Evolutionary conservation across 2,113 vertebrate species (phyloP), one percentile per base, ranked within the genome.

Genomic region (Agelaius tricolor): DNA sequence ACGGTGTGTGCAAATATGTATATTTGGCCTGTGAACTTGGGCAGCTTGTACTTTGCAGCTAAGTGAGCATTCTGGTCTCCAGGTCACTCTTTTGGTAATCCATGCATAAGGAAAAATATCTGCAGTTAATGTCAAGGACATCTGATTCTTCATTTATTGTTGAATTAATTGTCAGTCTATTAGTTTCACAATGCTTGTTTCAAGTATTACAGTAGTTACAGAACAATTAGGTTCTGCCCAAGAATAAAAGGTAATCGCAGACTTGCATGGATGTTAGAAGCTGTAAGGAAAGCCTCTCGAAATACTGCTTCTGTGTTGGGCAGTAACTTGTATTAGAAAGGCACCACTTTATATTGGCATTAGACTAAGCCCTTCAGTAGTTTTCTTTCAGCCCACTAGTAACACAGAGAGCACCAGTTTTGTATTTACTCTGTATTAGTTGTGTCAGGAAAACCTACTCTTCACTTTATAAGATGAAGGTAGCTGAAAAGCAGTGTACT

Each of bases 31-130:
- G 22, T 62, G 37, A 46, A 66, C 59, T 9, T 2, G 0, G 15
- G 57, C 14, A 46, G 28, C 26, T 87, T 66, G 13, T 26, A 13
- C 24, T 85, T 79, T 10, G 28, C 21, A 68, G n/a, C 16, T 54
- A 7, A 51, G 33, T 10, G 18, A 46, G 7, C 3, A 5, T n/a
- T 0, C 0, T 81, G 13, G 33, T 79, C 10, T 87, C 30, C 15
- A 55, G 23, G 23, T 67, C 18, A 15, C 52, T 39, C 11, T n/a
- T 73, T 7, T 46, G 20, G 10, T 46, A 68, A 21, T 71, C 24
- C 1, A 19, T 31, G 9, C 13, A 28, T 7, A 74, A 93, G 46
- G 51, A 87, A 80, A 78, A 69, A n/a, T 3, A 5, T 72, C 39
- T 85, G 62, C 39, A 65, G 5, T 31, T 80, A 54, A 24, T 47